Conservation (phyloP, 2,113 vertebrate genomes). For the Leuciscus idus region DNA sequence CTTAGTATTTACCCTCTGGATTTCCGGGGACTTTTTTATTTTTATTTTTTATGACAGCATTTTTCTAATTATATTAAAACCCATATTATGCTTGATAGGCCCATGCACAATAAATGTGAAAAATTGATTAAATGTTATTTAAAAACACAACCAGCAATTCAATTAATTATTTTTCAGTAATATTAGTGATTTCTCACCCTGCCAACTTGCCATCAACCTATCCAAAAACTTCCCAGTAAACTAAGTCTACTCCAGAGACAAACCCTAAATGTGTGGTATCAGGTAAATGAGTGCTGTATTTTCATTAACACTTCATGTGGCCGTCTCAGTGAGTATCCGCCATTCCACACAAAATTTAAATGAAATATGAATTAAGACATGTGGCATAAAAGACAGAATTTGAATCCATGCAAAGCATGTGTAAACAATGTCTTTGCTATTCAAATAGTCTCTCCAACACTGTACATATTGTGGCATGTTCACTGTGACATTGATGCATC, state of each 20-base stretch:
- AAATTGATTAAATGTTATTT: neutral
- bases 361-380: conserved; percentile 5
- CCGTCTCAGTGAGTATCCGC: neutral
- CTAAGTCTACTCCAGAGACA: neutral
- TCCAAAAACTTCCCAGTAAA: neutral
- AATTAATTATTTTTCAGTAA: neutral
- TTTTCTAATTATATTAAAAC: neutral
- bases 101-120: neutral
- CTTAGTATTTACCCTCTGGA: neutral
- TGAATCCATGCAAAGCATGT: conserved; percentile 28
- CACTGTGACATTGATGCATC: neutral
- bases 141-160: neutral
- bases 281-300: neutral
- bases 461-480: neutral
- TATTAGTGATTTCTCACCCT: neutral
- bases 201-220: neutral
- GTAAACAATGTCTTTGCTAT: neutral
- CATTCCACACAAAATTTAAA: neutral
- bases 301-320: neutral
- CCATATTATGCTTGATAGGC: neutral
- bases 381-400: neutral
- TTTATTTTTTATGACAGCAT: neutral
- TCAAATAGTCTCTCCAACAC: neutral
- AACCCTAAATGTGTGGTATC: neutral
- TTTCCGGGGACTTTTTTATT: neutral